Base-by-base conservation (phyloP, 2,797 vertebrate species). In the Spea hammondii region DNA sequence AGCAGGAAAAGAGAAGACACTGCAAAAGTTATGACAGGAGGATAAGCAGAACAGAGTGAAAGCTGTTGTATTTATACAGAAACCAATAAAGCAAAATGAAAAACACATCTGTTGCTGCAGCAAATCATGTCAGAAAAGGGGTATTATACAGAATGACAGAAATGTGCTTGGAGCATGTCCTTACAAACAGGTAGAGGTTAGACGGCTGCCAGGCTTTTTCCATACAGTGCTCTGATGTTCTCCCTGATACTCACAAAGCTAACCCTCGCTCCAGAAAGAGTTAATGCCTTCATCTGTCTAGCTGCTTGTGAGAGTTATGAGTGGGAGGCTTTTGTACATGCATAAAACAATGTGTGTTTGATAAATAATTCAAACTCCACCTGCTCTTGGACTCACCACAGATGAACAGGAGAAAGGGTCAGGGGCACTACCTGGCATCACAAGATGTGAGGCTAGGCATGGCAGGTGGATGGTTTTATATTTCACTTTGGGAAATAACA, bases 371-470 rank as follows among this genome's bases (percentile, higher is more conserved):
- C 50, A 79, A 8, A 67, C 67, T 9, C 57, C 54, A 70, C 67
- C 70, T 71, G 50, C 51, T 72, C 49, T 49, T 6, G 64, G 59
- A 10, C 72, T 71, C 12, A 65, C 60, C 47, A 59, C 17, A 80
- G 79, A 51, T 76, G 67, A 65, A 70, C 14, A 60, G 67, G 57
- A 59, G 51, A 57, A 13, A 53, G 5, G 10, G 10, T 62, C n/a
- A 32, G 59, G 32, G 59, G 71, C 65, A 62, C 6, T 65, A 76
- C 60, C 74, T 70, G 67, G 72, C 14, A 74, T 62, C 14, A 76
- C 12, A 75, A 66, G 12, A 50, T 59, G 48, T 55, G 57, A 49
- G 53, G 44, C 78, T 59, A 74, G 86, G 88, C 89, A 90, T 66
- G 14, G 53, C 47, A 8, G 17, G 8, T 32, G 47, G 32, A 66